Base-by-base conservation (phyloP, 2,797 vertebrate genomes). In the Alectoris magna region DNA sequence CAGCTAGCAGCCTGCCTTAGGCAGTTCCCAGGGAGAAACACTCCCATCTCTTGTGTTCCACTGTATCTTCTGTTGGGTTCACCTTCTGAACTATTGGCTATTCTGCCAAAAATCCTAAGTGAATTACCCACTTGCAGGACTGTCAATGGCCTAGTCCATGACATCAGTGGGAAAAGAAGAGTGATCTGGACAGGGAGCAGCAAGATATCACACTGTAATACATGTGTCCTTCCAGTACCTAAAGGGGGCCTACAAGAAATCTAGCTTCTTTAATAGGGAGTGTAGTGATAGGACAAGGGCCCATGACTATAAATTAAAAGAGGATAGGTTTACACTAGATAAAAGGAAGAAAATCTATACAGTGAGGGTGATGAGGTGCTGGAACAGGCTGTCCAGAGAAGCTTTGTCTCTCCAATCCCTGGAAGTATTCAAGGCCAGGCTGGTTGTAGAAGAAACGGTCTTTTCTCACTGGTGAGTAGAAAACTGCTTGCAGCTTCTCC, bases 401-500 rank as follows among this genome's bases (percentile, higher is more conserved):
- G 31, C 29, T 31, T 11, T 56, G 53, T 29, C 17, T 56, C 16
- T 29, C 29, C 53, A 31, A 56, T 19, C 53, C 53, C 29, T n/a
- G 53, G 27, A 56, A 18, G 17, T 18, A 31, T 19, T 56, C 29
- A 31, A 56, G 53, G 29, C 53, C 29, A n/a, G 29, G 29, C 53
- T 31, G 17, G 18, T 11, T 56, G 48, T 26, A 74, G 69, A 71
- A 71, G 29, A 55, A 41, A 41, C 67, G 10, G 18, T 66, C 48
- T 59, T 83, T 80, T 26, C 55, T 82, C 55, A 34, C 7, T 69
- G 46, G 58, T 74, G 43, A 19, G 15, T 24, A 75, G 34, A 71
- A 90, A 87, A 80, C 21, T 59, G 48, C 68, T 51, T 81, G 46
- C 60, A 92, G 39, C 14, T 71, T 14, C 62, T 93, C 27, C 66